Base-by-base conservation (phyloP, 92 coral and sea anemone species). In the Montipora capitata region DNA sequence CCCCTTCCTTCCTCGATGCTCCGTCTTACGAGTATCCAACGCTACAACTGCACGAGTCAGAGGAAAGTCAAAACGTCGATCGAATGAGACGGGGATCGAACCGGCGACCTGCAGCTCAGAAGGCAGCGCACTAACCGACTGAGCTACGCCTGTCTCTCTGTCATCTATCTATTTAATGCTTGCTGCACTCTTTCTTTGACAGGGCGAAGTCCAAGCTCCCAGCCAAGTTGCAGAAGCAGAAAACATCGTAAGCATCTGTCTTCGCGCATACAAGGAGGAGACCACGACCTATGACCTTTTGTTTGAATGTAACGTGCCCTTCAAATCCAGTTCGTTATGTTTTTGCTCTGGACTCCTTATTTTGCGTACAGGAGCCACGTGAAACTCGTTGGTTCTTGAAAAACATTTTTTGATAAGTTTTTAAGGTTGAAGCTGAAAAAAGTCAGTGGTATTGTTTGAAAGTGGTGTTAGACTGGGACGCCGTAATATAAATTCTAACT, bases 131-230 rank as follows among this genome's bases (percentile, higher is more conserved):
- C 27, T 0, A 20, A 20, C 27, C 27, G 27, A 20, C 27, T 20
- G 27, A 20, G 27, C 27, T 20, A 20, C 27, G 27, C 27, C 27
- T 20, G 27, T 20, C 27, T 20, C 27, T 20, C 27, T 20, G 27
- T 20, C 27, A 20, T 20, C 27, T 20, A 20, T 20, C 27, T 20
- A 20, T 20, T 20, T 27, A 27, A 27, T 27, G 35, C 35, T 27
- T 27, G 35, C 35, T 27, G 35, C 35, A 27, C 35, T 27, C 35
- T 27, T 27, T 27, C 35, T 27, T 27, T 54, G 63, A 4, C 77
- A 97, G 99, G 91, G 95, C 85, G 61, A 97, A 94, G 90, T 84
- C 99, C 58, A 97, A 95, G 91, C 90, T 97, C 18, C 98, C 96
- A 68, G 96, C 95, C 74, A 97, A 96, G 89, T 86, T 97, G 65